A percentile compares a stretch with the other conserved stretches of the same genome.
These are phyloP conservation scores for Alligator sinensis DNA, from an alignment of 2,113 vertebrate species.

Conservation along the genomic window DNA sequence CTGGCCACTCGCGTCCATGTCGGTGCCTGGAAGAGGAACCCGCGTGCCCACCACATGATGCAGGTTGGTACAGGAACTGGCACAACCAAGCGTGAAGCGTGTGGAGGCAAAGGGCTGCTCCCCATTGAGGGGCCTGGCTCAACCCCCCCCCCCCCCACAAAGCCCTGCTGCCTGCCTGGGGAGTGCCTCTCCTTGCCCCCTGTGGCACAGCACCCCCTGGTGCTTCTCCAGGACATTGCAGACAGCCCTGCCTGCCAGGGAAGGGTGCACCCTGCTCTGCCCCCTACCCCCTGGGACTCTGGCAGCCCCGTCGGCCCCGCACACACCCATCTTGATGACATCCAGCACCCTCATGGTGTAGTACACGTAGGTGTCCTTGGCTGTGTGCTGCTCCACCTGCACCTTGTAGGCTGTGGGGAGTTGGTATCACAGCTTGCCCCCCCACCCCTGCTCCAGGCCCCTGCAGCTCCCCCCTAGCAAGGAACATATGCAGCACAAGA, in stretches of 20 bases:
- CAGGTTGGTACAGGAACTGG: not conserved
- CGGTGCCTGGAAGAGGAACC: not conserved
- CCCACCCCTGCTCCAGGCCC: no score
- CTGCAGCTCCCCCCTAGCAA: no score
- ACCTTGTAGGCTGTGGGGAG: conserved; percentile 50
- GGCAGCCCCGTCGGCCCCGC: no score
- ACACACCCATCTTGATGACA: conserved; percentile 57
- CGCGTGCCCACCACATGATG: no score
- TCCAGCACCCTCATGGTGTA: conserved; percentile 37
- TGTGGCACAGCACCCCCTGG: no score
- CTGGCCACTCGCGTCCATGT: not conserved
- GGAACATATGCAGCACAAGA: no score
- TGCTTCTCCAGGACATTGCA: no score
- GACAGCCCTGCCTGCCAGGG: no score
- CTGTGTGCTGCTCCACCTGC: not conserved
- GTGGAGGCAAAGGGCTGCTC: not conserved
- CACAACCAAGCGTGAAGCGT: no score
- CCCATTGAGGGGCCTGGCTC: not conserved
- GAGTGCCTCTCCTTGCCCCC: not conserved
- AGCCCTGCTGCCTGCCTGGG: not conserved
- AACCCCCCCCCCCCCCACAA: no score
- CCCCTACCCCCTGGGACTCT: not conserved
- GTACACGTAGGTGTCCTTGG: conserved; percentile 1
- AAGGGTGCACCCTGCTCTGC: no score
- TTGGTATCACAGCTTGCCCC: no score